phyloP scores from a whole-genome alignment of 1,140 invertebrate species.

The Trichonephila inaurata region DNA sequence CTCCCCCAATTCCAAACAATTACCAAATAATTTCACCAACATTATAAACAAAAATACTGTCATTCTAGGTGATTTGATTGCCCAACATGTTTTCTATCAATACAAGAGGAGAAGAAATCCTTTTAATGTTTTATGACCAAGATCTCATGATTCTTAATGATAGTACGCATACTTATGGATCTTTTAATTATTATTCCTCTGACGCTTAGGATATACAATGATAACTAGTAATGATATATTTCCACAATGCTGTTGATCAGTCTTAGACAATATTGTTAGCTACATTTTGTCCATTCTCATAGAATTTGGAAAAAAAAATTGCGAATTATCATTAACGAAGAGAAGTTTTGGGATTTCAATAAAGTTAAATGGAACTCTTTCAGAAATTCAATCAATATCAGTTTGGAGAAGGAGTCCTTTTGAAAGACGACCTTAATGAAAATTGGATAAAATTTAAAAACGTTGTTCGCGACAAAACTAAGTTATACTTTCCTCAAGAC shows the following conservation, averaged over 20 bases:
- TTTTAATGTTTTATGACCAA: not conserved
- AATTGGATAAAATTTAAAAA: not conserved
- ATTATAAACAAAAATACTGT: not conserved
- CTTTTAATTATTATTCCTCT: not conserved
- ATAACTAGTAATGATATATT: not conserved
- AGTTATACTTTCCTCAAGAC: not conserved
- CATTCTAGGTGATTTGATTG: not conserved
- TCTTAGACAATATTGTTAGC: not conserved
- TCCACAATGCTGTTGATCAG: not conserved
- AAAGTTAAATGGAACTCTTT: not conserved
- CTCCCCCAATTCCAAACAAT: not conserved
- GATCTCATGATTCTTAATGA: not conserved
- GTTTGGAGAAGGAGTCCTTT: not conserved
- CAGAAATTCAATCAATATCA: not conserved
- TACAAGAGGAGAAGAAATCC: not conserved
- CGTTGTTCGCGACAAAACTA: not conserved
- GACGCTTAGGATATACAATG: not conserved
- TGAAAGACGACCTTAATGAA: not conserved
- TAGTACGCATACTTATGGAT: not conserved
- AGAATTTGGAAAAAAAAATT: conserved; percentile 9
- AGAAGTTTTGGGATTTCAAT: no score
- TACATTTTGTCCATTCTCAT: conserved; percentile 5
- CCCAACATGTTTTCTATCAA: not conserved
- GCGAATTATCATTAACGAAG: not conserved
- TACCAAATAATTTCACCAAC: not conserved